Evolutionary conservation across 1,140 invertebrate genomes (phyloP), one percentile per base, ranked within the genome.

Genomic region (Tetramorium simillimum): DNA sequence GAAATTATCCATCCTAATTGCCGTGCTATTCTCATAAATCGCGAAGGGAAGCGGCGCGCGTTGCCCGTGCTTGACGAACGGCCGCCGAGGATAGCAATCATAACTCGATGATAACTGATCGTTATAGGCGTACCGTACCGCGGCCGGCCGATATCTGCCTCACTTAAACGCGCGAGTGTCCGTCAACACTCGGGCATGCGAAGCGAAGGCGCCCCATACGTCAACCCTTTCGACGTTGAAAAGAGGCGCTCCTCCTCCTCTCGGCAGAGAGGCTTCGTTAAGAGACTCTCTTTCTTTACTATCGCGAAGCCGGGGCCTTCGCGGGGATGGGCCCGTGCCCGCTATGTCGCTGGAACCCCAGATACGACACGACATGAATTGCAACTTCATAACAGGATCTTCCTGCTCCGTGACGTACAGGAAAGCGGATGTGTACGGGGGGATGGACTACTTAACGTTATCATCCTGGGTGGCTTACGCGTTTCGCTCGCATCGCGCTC

Each of bases 371-470:
- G 53, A 84, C 75, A 63, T 85, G 81, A 87, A 82, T 85, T 87
- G 81, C 86, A 85, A 76, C 43, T 87, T 87, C 37, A 51, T 87
- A 87, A 87, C 72, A 85, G 86, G 86, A 73, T 87, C 49, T 60
- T 85, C 37, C 60, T 69, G 46, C 67, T 63, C 33, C 77, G 62
- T 12, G 63, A 86, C 28, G 60, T 53, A 86, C n/a, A 46, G 81
- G 60, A 51, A 67, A 53, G 46, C 62, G 62, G 46, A 56, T 53
- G 60, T 65, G 28, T n/a, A 18, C 46, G 62, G 46, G 37, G 40
- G 53, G 49, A 46, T 65, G 76, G 49, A 21, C 80, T 75, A 84
- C 80, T 84, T 84, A 73, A 75, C 53, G 53, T 84, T 84, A 72
- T 82, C 67, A 62, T 84, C 69, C 40, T 60, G 80, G 80, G 24